These are phyloP conservation scores for Oxyteleia sp. DNA, from an alignment of 2,888 invertebrate genomes.

Conservation along the genomic window DNA sequence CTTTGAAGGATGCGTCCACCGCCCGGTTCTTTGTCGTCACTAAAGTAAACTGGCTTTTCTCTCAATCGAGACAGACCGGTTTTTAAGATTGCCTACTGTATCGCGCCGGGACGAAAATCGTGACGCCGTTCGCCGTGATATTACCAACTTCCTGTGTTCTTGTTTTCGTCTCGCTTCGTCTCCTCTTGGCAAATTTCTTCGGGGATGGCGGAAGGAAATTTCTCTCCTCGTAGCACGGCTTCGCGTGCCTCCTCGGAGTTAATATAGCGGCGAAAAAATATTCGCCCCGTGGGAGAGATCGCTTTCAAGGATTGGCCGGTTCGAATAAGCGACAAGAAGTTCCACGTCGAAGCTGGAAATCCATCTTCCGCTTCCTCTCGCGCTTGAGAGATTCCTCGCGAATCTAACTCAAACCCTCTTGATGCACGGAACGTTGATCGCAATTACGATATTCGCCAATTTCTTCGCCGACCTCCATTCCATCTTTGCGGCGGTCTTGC, in stretches of 20 bases:
- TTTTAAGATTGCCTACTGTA: conserved; percentile 77
- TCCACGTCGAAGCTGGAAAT: conserved; percentile 51
- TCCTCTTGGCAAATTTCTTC: conserved; percentile 62
- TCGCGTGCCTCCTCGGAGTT: conserved; percentile 51
- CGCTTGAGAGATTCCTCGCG: conserved; percentile 16
- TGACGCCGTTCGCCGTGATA: conserved; percentile 74
- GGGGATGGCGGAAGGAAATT: conserved; percentile 48
- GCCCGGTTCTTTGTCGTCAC: conserved; percentile 55
- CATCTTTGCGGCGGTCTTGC: not conserved
- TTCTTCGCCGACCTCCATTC: not conserved
- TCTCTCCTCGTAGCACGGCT: conserved; percentile 55
- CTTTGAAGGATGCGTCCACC: conserved; percentile 41
- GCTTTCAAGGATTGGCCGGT: conserved; percentile 69
- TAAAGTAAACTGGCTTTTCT: conserved; percentile 45
- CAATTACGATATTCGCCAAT: conserved; percentile 16
- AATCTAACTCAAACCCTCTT: not conserved
- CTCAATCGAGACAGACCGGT: conserved; percentile 64
- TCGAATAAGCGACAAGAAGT: conserved; percentile 53
- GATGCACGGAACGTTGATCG: conserved; percentile 32
- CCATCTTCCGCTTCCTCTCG: conserved; percentile 24
- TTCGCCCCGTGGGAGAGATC: conserved; percentile 73
- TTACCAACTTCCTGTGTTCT: conserved; percentile 74
- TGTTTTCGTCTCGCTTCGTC: conserved; percentile 57
- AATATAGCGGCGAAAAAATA: conserved; percentile 71
- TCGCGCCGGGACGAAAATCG: conserved; percentile 77